phyloP scores from a whole-genome alignment of 2,113 vertebrate genomes.

The Nibea coibor region DNA sequence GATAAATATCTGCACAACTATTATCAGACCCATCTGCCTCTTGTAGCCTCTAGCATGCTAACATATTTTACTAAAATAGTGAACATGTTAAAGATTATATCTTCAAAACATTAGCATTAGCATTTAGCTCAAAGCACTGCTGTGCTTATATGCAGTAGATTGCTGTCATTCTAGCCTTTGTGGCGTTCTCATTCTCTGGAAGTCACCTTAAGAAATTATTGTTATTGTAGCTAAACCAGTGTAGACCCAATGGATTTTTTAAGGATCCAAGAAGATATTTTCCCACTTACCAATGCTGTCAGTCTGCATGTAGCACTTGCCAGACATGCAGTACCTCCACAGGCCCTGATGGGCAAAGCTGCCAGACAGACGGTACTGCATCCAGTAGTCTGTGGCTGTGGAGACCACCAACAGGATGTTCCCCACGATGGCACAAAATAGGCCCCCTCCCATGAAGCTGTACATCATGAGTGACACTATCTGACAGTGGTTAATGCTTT shows the following conservation, averaged over 20 bases:
- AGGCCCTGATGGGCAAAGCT: constrained; percentile 91
- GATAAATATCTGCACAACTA: too few species aligned
- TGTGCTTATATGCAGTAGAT: neutral
- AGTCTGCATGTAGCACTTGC: constrained; percentile 91
- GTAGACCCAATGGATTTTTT: neutral
- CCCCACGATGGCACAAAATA: constrained; percentile 91
- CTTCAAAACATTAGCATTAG: neutral
- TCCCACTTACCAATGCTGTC: constrained; percentile 89
- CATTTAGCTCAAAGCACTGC: neutral
- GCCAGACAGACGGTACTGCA: constrained; percentile 91
- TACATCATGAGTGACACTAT: constrained; percentile 85
- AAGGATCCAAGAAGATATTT: neutral
- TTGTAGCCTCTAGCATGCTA: neutral
- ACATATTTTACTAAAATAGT: neutral
- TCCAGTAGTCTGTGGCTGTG: constrained; percentile 92
- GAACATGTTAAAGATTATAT: neutral
- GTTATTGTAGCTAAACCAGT: neutral
- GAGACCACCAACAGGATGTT: constrained; percentile 91
- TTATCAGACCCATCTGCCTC: too few species aligned
- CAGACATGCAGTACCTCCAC: constrained; percentile 91
- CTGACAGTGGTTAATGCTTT: constrained; percentile 27
- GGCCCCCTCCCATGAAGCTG: constrained; percentile 93
- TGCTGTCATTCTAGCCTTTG: neutral
- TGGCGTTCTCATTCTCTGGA: neutral
- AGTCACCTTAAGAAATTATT: neutral